phyloP scores from a whole-genome alignment of 2,888 invertebrate genomes.

The Cyclophora punctaria region DNA sequence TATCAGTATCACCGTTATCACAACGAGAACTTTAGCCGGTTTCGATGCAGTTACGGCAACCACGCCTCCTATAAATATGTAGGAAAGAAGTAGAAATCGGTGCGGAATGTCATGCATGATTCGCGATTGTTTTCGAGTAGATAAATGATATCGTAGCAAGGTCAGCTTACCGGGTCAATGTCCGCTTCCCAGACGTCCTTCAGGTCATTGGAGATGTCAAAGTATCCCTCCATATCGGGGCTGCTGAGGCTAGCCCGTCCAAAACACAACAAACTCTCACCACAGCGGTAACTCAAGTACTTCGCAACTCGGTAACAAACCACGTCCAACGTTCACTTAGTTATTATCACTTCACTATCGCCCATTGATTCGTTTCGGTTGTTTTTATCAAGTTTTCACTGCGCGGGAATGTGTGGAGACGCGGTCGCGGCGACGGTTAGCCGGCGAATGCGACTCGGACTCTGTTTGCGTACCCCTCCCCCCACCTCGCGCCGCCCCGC shows the following conservation, averaged over 20 bases:
- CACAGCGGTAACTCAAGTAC: slow-evolving; percentile 44
- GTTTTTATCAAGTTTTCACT: slow-evolving; percentile 38
- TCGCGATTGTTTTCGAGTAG: slow-evolving; percentile 19
- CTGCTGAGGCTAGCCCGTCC: slow-evolving; percentile 36
- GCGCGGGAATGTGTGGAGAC: slow-evolving; percentile 11
- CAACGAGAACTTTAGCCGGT: slow-evolving; percentile 13
- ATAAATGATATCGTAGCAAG: slow-evolving; percentile 51
- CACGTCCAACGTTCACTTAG: slow-evolving; percentile 33
- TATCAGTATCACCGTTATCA: slow-evolving; percentile 27
- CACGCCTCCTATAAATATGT: slow-evolving; percentile 10
- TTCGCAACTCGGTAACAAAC: slow-evolving; percentile 34
- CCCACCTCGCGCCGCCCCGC: slow-evolving; percentile 15
- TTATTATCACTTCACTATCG: slow-evolving; percentile 53
- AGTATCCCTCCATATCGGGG: slow-evolving; percentile 82
- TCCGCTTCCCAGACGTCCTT: slow-evolving; percentile 89
- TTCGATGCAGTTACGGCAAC: slow-evolving; percentile 9
- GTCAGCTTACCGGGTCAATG: slow-evolving; percentile 85
- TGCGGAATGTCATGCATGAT: slow-evolving; percentile 14
- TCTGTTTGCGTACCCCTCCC: background rate
- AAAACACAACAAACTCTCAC: slow-evolving; percentile 59
- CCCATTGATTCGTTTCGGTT: slow-evolving; percentile 58
- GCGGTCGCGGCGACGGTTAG: slow-evolving; percentile 42
- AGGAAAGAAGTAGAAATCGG: slow-evolving; percentile 18
- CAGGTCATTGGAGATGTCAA: slow-evolving; percentile 83
- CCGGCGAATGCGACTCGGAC: slow-evolving; percentile 53